These are phyloP conservation scores for Rhinogobio ventralis DNA, from an alignment of 2,797 vertebrate species.

Conservation along the genomic window DNA sequence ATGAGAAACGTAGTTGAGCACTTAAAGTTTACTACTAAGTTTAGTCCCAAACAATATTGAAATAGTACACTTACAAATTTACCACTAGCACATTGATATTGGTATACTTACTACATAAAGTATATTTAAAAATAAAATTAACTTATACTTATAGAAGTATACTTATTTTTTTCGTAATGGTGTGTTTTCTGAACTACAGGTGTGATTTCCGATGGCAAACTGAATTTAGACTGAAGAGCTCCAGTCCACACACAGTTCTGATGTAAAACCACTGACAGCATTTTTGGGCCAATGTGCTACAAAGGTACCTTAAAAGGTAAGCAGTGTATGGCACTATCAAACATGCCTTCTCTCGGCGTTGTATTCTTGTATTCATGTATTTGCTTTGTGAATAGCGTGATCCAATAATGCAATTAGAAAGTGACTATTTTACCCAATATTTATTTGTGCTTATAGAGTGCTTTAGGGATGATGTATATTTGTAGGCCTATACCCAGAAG, in stretches of 20 bases:
- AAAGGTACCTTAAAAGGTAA: no score
- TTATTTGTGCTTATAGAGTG: background rate
- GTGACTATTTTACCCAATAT: background rate
- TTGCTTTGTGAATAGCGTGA: background rate
- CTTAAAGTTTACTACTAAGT: no score
- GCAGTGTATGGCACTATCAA: background rate
- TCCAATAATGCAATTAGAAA: background rate
- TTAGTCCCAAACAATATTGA: no score
- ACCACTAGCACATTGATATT: no score
- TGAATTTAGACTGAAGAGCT: background rate
- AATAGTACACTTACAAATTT: no score
- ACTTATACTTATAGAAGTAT: no score
- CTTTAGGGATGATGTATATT: background rate
- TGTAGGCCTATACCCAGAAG: background rate
- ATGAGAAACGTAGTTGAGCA: no score
- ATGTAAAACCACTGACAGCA: background rate
- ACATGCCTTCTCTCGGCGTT: background rate
- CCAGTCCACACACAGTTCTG: background rate
- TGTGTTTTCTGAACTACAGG: constrained; percentile 5
- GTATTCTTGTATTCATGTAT: no score
- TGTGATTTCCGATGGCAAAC: background rate
- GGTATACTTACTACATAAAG: no score
- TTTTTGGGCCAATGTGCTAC: background rate
- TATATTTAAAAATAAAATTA: no score
- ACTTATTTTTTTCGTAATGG: no score